phyloP scores from a whole-genome alignment of 2,888 invertebrate genomes.

The Autographa pulchrina region DNA sequence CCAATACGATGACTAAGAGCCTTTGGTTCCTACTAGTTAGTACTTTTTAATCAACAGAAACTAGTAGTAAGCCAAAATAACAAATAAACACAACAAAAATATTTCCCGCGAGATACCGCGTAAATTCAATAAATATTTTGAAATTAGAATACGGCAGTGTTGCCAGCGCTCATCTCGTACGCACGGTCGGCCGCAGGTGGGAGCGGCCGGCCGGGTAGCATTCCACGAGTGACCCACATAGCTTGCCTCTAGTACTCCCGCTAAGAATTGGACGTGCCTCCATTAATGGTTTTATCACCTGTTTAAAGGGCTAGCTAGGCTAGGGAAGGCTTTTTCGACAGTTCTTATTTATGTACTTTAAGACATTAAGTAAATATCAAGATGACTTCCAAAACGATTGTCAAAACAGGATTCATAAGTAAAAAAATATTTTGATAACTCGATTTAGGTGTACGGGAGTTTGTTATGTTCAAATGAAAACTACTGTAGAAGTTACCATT shows the following conservation, averaged over 20 bases:
- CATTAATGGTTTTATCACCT: slow-evolving; percentile 34
- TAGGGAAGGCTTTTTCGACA: slow-evolving; percentile 19
- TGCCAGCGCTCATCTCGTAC: slow-evolving; percentile 64
- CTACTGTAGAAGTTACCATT: no score
- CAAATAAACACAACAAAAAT: neutral
- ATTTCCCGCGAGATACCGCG: slow-evolving; percentile 1
- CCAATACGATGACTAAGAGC: no score
- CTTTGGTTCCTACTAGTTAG: no score
- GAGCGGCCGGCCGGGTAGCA: slow-evolving; percentile 85
- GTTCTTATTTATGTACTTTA: no score
- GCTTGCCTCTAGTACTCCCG: slow-evolving; percentile 62
- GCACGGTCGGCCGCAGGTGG: slow-evolving; percentile 74
- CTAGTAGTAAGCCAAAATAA: no score
- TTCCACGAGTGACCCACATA: slow-evolving; percentile 87
- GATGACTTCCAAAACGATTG: no score
- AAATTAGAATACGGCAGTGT: slow-evolving; percentile 60
- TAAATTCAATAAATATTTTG: slow-evolving; percentile 41
- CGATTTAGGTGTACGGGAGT: no score
- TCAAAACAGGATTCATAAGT: no score
- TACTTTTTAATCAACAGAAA: no score
- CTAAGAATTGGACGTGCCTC: slow-evolving; percentile 53
- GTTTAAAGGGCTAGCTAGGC: slow-evolving; percentile 47
- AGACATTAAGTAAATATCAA: no score
- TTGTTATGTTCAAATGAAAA: no score
- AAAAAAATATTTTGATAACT: neutral